These are phyloP conservation scores for Campaea margaritaria DNA, from an alignment of 2,888 invertebrate genomes.

Conservation along the genomic window DNA sequence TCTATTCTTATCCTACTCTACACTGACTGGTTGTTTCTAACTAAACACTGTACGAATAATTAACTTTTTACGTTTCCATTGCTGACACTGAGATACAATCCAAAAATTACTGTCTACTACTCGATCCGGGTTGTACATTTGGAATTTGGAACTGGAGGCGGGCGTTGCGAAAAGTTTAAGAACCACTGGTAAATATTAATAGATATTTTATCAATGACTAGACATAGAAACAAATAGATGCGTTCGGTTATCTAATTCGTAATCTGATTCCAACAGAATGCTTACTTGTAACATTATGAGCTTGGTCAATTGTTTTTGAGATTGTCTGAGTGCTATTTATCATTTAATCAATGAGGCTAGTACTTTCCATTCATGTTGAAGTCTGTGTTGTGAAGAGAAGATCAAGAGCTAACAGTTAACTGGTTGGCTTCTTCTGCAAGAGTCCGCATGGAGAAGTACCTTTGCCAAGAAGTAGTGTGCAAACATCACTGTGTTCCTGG, in stretches of 20 bases:
- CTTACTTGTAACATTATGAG: slow-evolving; percentile 26
- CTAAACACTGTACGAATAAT: no score
- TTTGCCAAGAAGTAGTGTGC: no score
- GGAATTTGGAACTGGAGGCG: background rate
- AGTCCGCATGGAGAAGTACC: no score
- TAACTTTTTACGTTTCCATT: no score
- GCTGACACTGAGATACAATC: no score
- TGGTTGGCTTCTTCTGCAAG: no score
- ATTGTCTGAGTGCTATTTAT: slow-evolving; percentile 8
- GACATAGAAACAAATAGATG: slow-evolving; percentile 36
- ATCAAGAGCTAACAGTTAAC: background rate
- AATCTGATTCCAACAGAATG: slow-evolving; percentile 34
- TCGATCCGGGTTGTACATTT: no score
- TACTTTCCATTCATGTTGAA: slow-evolving; percentile 23
- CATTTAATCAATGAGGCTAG: slow-evolving; percentile 16
- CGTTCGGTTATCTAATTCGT: slow-evolving; percentile 30
- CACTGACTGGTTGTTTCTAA: no score
- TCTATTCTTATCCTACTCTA: no score
- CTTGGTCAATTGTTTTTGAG: slow-evolving; percentile 28
- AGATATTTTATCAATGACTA: slow-evolving; percentile 34
- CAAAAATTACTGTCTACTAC: no score
- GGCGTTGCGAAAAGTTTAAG: slow-evolving; percentile 9
- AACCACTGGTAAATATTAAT: slow-evolving; percentile 21
- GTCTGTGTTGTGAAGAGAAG: background rate
- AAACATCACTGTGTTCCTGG: no score